phyloP scores from a whole-genome alignment of 2,797 vertebrate species.

The Sandelia bainsii region DNA sequence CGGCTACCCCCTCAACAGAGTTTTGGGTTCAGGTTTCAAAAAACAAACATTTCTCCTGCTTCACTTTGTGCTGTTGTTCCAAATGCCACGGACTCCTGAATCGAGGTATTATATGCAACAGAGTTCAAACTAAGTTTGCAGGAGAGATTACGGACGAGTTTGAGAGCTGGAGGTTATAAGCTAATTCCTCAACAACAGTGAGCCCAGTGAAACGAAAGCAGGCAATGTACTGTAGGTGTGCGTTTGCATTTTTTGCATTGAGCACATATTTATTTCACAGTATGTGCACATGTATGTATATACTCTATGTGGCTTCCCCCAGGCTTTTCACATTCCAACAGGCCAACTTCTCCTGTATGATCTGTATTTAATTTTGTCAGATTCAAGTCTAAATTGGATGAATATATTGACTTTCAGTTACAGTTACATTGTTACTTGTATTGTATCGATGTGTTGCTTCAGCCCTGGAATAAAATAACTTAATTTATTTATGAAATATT shows the following conservation, averaged over 20 bases:
- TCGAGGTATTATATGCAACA: constrained; percentile 62
- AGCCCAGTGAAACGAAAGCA: constrained; percentile 15
- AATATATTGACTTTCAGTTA: constrained; percentile 23
- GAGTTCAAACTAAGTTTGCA: constrained; percentile 76
- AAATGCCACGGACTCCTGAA: constrained; percentile 53
- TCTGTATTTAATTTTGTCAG: background rate
- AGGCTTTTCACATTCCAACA: constrained; percentile 37
- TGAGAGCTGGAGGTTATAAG: constrained; percentile 60
- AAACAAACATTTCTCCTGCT: constrained; percentile 17
- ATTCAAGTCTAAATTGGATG: constrained; percentile 8
- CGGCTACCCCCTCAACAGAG: background rate
- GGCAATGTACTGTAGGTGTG: background rate
- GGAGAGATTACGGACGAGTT: constrained; percentile 67
- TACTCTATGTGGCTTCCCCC: background rate
- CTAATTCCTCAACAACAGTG: constrained; percentile 63
- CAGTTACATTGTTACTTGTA: constrained; percentile 13
- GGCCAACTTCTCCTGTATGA: background rate
- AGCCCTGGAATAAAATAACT: background rate
- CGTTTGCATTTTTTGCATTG: background rate
- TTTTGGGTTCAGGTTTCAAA: background rate
- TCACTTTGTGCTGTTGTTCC: constrained; percentile 39
- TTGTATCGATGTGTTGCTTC: background rate
- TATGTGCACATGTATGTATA: constrained; percentile 1
- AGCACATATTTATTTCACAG: constrained; percentile 3
- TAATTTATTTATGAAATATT: constrained; percentile 20